These are phyloP conservation scores for Lamellibrachia columna DNA, from an alignment of 2,888 invertebrate species.

Conservation along the genomic window DNA sequence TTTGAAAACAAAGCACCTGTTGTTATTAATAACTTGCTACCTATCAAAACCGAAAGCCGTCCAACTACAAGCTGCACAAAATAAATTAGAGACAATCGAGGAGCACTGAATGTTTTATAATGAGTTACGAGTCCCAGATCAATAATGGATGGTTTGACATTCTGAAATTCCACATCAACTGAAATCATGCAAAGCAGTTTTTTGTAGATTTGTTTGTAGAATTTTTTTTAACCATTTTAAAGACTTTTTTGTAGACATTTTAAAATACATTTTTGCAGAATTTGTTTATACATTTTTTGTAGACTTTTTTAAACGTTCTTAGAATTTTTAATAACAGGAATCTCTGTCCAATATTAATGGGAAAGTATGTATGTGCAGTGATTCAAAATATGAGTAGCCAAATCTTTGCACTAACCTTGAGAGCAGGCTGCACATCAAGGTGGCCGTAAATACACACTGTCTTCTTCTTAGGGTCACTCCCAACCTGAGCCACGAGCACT, in stretches of 20 bases:
- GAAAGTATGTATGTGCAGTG: background rate
- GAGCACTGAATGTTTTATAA: no score
- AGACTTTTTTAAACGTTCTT: no score
- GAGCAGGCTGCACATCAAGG: constrained; percentile 96
- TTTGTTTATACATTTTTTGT: background rate
- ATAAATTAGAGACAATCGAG: no score
- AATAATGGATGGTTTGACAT: no score
- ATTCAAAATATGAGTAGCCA: background rate
- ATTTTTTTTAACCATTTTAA: background rate
- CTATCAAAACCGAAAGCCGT: no score
- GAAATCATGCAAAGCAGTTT: background rate
- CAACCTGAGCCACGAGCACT: constrained; percentile 81
- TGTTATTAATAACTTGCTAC: no score
- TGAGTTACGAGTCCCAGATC: no score
- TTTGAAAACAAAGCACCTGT: no score
- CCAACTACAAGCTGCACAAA: no score
- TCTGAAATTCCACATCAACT: background rate
- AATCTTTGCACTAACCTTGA: constrained; percentile 67
- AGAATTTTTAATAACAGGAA: no score
- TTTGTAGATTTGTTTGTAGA: background rate
- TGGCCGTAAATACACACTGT: constrained; percentile 96
- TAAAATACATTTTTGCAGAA: background rate
- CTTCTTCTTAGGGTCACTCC: constrained; percentile 85
- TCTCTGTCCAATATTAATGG: no score
- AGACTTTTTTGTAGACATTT: background rate